A percentile compares a stretch with the other conserved stretches of the same genome.
These are phyloP conservation scores for Lates japonicus DNA, from an alignment of 2,797 vertebrate genomes.

Conservation along the genomic window DNA sequence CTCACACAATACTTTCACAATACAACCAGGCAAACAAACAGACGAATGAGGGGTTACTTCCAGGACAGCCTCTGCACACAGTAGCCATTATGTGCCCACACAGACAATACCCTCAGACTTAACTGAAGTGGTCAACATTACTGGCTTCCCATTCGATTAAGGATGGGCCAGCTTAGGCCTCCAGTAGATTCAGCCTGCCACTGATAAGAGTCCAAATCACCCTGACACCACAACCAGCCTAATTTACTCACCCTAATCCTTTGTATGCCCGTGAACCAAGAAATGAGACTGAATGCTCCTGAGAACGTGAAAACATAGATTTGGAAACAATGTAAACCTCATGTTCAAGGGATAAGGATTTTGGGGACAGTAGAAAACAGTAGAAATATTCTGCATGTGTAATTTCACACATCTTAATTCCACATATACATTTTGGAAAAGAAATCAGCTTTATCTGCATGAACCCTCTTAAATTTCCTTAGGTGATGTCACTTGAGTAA, in stretches of 20 bases:
- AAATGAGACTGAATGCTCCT: slow-evolving; percentile 66
- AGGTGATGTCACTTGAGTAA: background rate
- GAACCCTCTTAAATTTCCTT: background rate
- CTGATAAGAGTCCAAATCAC: slow-evolving; percentile 78
- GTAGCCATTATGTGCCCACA: slow-evolving; percentile 63
- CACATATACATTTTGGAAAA: background rate
- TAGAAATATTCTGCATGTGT: background rate
- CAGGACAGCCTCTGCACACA: slow-evolving; percentile 56
- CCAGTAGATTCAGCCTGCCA: slow-evolving; percentile 64
- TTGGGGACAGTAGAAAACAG: background rate
- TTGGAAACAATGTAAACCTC: slow-evolving; percentile 32
- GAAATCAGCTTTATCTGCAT: slow-evolving; percentile 25
- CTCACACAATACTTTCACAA: slow-evolving; percentile 29
- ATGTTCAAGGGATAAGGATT: background rate
- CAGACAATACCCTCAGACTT: slow-evolving; percentile 69
- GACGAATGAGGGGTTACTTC: slow-evolving; percentile 32
- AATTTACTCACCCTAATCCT: slow-evolving; percentile 68
- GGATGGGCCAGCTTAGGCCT: slow-evolving; percentile 74
- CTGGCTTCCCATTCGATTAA: slow-evolving; percentile 73
- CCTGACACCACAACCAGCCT: slow-evolving; percentile 66
- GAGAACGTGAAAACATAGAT: slow-evolving; percentile 42
- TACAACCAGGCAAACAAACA: slow-evolving; percentile 44
- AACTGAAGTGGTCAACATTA: slow-evolving; percentile 70
- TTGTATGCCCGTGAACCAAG: slow-evolving; percentile 60
- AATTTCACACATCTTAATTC: background rate